A percentile compares a stretch with the other conserved stretches of the same genome.
Evolutionary conservation across 2,888 invertebrate genomes (phyloP).

Genomic region (Polydrusus cervinus): DNA sequence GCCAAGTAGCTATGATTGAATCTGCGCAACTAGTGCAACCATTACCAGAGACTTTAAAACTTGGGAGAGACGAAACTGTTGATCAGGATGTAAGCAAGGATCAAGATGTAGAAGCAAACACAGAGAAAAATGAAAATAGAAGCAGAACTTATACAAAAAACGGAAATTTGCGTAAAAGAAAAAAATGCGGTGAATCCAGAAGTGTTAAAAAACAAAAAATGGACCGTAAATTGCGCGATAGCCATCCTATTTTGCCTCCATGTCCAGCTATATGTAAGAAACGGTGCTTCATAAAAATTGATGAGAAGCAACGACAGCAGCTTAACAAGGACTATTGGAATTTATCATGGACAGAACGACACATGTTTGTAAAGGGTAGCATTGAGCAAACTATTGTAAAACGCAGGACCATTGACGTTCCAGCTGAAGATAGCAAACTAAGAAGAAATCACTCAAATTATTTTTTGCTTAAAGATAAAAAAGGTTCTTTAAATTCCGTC

Average conservation of each 20-base stretch:
- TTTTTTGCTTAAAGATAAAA: constrained; percentile 31
- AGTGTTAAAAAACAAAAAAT: constrained; percentile 33
- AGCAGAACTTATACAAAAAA: constrained; percentile 33
- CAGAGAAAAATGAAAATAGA: constrained; percentile 29
- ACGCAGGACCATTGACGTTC: constrained; percentile 1
- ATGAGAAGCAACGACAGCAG: constrained; percentile 37
- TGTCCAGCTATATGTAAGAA: constrained; percentile 42
- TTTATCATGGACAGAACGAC: constrained; percentile 33
- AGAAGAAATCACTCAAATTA: constrained; percentile 34
- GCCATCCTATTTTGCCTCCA: constrained; percentile 25
- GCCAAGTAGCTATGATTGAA: too few relatives aligned
- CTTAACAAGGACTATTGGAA: constrained; percentile 43
- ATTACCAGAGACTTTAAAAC: too few relatives aligned
- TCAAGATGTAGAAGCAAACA: constrained; percentile 21
- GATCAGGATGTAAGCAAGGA: too few relatives aligned
- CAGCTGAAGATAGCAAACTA: constrained; percentile 18
- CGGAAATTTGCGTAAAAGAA: constrained; percentile 35
- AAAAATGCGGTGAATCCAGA: constrained; percentile 10
- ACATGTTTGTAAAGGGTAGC: constrained; percentile 40
- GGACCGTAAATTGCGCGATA: constrained; percentile 28
- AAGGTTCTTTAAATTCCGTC: too few relatives aligned
- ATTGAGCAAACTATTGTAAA: constrained; percentile 37
- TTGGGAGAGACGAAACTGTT: too few relatives aligned
- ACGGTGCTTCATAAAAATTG: constrained; percentile 30
- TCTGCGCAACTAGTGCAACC: too few relatives aligned